Base-by-base conservation (phyloP, 2,113 vertebrate species). In the Eurypyga helias region DNA sequence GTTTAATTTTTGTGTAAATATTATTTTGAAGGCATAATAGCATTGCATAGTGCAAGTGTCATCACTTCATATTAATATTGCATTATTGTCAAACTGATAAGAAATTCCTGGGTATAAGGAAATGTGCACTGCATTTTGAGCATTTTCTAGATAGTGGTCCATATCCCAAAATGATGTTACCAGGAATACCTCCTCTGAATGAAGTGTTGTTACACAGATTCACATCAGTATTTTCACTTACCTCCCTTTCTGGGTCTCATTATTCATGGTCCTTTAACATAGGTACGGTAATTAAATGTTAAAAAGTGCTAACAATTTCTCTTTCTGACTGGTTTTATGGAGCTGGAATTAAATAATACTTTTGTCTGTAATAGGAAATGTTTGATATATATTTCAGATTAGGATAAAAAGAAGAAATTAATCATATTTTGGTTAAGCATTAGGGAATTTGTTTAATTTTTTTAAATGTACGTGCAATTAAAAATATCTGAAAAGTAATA, bases 1-100 rank as follows among this genome's bases (percentile, higher is more conserved):
- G 38, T 93, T 96, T 96, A 96, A 93, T 97, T 96, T 97, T 97
- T 98, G 81, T 91, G 94, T 90, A 97, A 98, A 97, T 97, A 97
- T 94, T 96, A 90, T 97, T 97, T 51, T 96, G 86, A 95, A 97
- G 45, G 60, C 17, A 41, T 91, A 94, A 84, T 33, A 93, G 9
- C 79, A 73, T 62, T 97, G 38, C 57, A 90, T 13, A 86, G 82
- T 80, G 69, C 91, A 95, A 79, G 51, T 95, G 82, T 66, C 81
- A 95, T 96, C 61, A 83, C 61, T 97, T 97, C 70, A 77, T 95
- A 96, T 97, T 95, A 97, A 97, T 96, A 96, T 77, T 97, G 52
- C 57, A 91, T 97, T 93, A 93, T 91, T 96, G 83, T 79, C 93
- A 97, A 98, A 96, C 66, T 79, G 83, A 89, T 96, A 96, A 95